Evolutionary conservation across 2,113 vertebrate genomes (phyloP), one percentile per base, ranked within the genome.

Genomic region (Pollachius pollachius): DNA sequence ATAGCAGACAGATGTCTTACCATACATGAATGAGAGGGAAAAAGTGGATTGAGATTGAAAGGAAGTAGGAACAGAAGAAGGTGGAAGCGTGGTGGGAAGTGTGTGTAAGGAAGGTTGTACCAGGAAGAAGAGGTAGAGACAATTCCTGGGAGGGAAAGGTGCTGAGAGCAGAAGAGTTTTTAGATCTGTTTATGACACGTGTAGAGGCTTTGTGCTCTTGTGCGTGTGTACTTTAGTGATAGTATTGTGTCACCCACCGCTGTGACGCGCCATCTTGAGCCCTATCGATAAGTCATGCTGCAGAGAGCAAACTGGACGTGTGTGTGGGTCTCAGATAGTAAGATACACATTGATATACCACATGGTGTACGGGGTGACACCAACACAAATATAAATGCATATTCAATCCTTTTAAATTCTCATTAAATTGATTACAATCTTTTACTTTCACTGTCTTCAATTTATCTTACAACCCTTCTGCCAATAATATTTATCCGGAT

Each of bases 271-370:
- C 81, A 83, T 87, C 83, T 85, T 81, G 76, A 56, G 19, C 7
- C 6, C 68, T 54, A 87, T 88, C 80, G 85, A 85, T 88, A 87
- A 87, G 68, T 85, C 77, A 87, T 87, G 75, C 70, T 78, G 69
- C 75, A 78, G 77, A 82, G 37, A 34, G 64, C 71, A 81, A 77
- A 82, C 81, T 79, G 81, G 81, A 21, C 18, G 41, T 48, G 41
- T 48, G 12, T 48, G 41, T 48, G 41, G 4, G 41, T 48, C 41
- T 48, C 7, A 48, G 41, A 48, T 9, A 48, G 41, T 48, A 12
- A 48, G 41, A 48, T 48, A 48, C 41, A 48, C 9, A 30, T 30
- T 30, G 5, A 30, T 30, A 30, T 4, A 30, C 30, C 30, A 30
- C 30, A 30, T 30, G 30, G 30, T 30, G 4, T 30, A 30, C 5